Evolutionary conservation across 1,140 invertebrate species (phyloP).

Genomic region (Drosophila eugracilis): DNA sequence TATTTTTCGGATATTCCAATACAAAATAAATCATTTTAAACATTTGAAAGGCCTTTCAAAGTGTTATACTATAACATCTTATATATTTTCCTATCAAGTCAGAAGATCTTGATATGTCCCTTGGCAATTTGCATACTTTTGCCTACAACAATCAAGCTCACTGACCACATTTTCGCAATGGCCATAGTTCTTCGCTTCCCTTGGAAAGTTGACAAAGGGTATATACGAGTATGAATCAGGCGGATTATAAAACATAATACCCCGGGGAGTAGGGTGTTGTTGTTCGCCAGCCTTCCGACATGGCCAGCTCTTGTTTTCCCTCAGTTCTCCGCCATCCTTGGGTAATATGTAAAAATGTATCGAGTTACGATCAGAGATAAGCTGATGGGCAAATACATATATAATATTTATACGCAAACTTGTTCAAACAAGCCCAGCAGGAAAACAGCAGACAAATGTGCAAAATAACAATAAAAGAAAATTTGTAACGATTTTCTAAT

Average conservation of each 20-base stretch:
- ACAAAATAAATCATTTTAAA: slow-evolving; percentile 3
- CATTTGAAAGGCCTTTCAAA: background rate
- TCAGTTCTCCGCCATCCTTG: slow-evolving; percentile 19
- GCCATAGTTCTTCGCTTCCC: slow-evolving; percentile 1
- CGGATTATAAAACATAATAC: slow-evolving; percentile 76
- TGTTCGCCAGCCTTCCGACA: slow-evolving; percentile 33
- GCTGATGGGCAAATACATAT: slow-evolving; percentile 76
- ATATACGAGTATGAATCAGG: slow-evolving; percentile 24
- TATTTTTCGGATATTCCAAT: background rate
- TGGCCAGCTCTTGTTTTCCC: slow-evolving; percentile 43
- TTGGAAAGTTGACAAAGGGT: background rate
- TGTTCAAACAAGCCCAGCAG: slow-evolving; percentile 71
- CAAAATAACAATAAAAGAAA: slow-evolving; percentile 71
- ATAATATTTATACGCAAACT: slow-evolving; percentile 83
- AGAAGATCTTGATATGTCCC: background rate
- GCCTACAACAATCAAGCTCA: slow-evolving; percentile 69
- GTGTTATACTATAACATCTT: too few relatives aligned
- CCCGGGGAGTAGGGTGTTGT: slow-evolving; percentile 28
- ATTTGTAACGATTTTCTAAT: slow-evolving; percentile 83
- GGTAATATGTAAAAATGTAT: slow-evolving; percentile 66
- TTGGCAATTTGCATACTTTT: slow-evolving; percentile 67
- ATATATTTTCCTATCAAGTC: background rate
- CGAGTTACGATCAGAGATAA: slow-evolving; percentile 79
- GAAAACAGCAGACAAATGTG: slow-evolving; percentile 69
- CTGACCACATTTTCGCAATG: slow-evolving; percentile 59